phyloP scores from a whole-genome alignment of 2,113 vertebrate genomes.

The Anarhynchus alexandrinus region DNA sequence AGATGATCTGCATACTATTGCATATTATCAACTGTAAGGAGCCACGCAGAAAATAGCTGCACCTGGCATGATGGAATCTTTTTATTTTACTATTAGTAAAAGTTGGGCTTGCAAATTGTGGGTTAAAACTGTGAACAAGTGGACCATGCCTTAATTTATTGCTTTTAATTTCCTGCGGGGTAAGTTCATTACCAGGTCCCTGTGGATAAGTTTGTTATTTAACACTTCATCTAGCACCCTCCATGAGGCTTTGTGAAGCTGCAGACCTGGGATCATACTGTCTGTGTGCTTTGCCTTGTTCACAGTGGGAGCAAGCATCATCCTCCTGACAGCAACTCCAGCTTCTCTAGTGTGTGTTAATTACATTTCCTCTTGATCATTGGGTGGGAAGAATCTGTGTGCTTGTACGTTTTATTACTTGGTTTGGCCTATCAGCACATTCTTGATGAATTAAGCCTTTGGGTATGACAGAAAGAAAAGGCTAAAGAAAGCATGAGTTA shows the following conservation, averaged over 20 bases:
- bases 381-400: slow-evolving; percentile 75
- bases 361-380: slow-evolving; percentile 81
- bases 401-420: slow-evolving; percentile 74
- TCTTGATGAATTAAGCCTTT: slow-evolving; percentile 64
- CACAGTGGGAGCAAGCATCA: slow-evolving; percentile 48
- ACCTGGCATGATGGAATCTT: background rate
- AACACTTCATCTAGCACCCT: slow-evolving; percentile 33
- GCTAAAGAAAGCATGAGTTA: slow-evolving; percentile 48
- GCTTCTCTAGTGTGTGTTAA: slow-evolving; percentile 81
- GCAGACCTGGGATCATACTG: slow-evolving; percentile 25
- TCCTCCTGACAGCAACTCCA: slow-evolving; percentile 68
- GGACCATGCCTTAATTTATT: background rate
- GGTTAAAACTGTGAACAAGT: background rate
- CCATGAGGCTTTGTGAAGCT: slow-evolving; percentile 33
- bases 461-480: slow-evolving; percentile 23
- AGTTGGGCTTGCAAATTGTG: background rate
- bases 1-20: background rate
- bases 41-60: background rate
- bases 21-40: background rate
- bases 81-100: background rate
- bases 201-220: slow-evolving; percentile 43
- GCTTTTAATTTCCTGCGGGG: slow-evolving; percentile 42
- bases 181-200: background rate
- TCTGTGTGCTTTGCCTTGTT: slow-evolving; percentile 42
- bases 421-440: slow-evolving; percentile 75